Evolutionary conservation across 2,888 invertebrate genomes (phyloP).

Genomic region (Lamproptera curius): DNA sequence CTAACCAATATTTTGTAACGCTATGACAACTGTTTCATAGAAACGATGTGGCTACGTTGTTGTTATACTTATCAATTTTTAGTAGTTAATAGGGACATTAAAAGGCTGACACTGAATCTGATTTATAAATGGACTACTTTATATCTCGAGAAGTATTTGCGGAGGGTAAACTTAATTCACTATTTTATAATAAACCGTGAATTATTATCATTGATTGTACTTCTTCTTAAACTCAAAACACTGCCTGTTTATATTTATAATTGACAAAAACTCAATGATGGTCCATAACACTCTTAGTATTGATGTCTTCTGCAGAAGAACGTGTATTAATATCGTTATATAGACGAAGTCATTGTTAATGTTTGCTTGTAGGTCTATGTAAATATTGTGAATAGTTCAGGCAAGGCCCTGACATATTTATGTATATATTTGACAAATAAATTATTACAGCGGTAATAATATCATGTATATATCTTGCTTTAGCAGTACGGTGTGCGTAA

Average conservation of each 20-base stretch:
- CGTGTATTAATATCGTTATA: constrained; percentile 17
- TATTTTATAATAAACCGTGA: not conserved
- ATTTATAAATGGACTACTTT: too few species aligned
- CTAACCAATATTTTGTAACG: constrained; percentile 65
- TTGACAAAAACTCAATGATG: constrained; percentile 1
- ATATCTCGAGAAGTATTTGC: constrained; percentile 28
- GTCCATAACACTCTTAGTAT: constrained; percentile 14
- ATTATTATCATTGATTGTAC: not conserved
- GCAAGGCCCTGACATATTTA: constrained; percentile 3
- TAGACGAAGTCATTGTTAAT: constrained; percentile 56
- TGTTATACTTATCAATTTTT: constrained; percentile 60
- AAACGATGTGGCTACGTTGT: constrained; percentile 66
- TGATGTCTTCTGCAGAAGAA: not conserved
- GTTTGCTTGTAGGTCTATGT: constrained; percentile 63
- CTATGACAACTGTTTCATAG: constrained; percentile 71
- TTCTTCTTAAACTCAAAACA: not conserved
- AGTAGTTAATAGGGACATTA: constrained; percentile 69
- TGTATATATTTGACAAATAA: constrained; percentile 11
- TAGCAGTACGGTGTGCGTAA: not conserved
- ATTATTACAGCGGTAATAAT: not conserved
- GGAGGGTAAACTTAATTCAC: not conserved
- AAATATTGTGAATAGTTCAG: constrained; percentile 63
- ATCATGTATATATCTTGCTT: constrained; percentile 15
- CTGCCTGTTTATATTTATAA: constrained; percentile 8
- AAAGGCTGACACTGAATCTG: constrained; percentile 72